These are phyloP conservation scores for Pontoporia blainvillei DNA, from an alignment of 2,113 vertebrate species.

Conservation along the genomic window DNA sequence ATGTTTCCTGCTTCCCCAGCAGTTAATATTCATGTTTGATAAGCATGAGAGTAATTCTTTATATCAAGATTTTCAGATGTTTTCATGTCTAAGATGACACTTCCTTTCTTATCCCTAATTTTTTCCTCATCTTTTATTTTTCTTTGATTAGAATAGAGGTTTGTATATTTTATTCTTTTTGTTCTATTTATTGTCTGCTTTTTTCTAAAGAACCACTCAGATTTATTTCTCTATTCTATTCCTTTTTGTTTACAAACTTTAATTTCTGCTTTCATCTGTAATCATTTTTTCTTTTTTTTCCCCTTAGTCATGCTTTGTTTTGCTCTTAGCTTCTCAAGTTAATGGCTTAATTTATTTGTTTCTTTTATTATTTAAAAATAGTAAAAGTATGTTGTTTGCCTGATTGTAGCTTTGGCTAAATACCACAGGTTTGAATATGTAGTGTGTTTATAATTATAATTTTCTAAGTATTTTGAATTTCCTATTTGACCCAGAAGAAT, in stretches of 20 bases:
- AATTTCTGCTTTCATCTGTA: slow-evolving; percentile 49
- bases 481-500: background rate
- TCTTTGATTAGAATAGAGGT: slow-evolving; percentile 38
- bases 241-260: slow-evolving; percentile 51
- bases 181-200: slow-evolving; percentile 9
- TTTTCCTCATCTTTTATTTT: slow-evolving; percentile 28
- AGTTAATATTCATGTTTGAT: slow-evolving; percentile 12
- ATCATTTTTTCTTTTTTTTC: slow-evolving; percentile 10
- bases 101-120: slow-evolving; percentile 34
- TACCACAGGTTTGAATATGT: background rate
- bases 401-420: slow-evolving; percentile 17
- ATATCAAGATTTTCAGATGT: slow-evolving; percentile 26
- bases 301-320: slow-evolving; percentile 42
- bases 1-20: background rate
- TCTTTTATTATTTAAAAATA: slow-evolving; percentile 47
- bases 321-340: slow-evolving; percentile 19
- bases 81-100: slow-evolving; percentile 18
- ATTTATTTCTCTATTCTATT: slow-evolving; percentile 25
- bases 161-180: slow-evolving; percentile 40
- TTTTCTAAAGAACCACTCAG: background rate
- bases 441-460: background rate
- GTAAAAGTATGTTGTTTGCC: background rate
- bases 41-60: slow-evolving; percentile 26
- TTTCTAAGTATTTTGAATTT: slow-evolving; percentile 26
- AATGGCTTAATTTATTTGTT: slow-evolving; percentile 42